These are phyloP conservation scores for Paratrypauchen microcephalus DNA, from an alignment of 2,797 vertebrate genomes.

Conservation along the genomic window DNA sequence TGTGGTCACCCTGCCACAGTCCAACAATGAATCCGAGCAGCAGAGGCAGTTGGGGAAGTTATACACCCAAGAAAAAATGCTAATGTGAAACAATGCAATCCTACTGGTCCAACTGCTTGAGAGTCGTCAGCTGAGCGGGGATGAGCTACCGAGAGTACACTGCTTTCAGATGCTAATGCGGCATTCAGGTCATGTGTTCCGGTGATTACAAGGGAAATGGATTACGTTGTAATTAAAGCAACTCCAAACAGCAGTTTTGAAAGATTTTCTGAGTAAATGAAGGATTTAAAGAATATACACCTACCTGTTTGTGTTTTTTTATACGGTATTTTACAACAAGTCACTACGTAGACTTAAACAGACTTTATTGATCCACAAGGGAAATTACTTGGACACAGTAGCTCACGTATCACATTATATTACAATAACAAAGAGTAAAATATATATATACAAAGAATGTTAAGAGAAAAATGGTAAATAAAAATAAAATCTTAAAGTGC, in stretches of 20 bases:
- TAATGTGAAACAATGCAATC: conserved; percentile 64
- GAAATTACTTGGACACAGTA: too few species aligned
- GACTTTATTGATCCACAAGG: too few species aligned
- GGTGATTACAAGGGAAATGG: background rate
- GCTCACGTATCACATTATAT: too few species aligned
- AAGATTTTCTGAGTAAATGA: background rate
- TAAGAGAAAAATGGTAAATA: too few species aligned
- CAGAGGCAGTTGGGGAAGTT: conserved; percentile 46
- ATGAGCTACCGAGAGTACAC: conserved; percentile 42
- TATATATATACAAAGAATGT: too few species aligned
- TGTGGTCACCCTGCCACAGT: conserved; percentile 23
- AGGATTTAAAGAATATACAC: background rate
- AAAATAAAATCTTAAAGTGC: too few species aligned
- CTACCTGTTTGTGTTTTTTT: too few species aligned
- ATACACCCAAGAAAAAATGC: conserved; percentile 74
- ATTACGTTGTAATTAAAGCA: conserved; percentile 1
- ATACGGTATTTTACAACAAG: too few species aligned
- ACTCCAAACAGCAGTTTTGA: background rate
- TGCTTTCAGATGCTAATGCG: conserved; percentile 40
- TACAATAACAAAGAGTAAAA: too few species aligned
- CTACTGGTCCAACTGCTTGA: conserved; percentile 73
- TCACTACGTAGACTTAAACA: too few species aligned
- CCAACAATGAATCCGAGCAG: conserved; percentile 40
- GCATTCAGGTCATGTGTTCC: conserved; percentile 3
- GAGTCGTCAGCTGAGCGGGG: conserved; percentile 20